A percentile compares a stretch with the other conserved stretches of the same genome.
phyloP scores from a whole-genome alignment of 2,888 invertebrate species.

The Deladenus siricidicola region DNA sequence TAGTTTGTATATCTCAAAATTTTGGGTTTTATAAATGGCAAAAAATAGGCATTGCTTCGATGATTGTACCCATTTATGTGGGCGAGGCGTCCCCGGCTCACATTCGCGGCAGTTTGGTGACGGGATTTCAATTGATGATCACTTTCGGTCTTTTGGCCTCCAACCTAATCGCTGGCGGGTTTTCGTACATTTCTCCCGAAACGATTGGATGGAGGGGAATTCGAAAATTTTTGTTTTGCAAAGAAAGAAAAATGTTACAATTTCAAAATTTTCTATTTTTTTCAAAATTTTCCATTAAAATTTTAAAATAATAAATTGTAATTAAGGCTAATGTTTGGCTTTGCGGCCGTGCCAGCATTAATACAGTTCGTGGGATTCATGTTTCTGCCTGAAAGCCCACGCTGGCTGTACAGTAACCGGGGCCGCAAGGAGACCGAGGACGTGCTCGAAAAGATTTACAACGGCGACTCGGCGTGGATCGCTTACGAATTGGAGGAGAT shows the following conservation, averaged over 20 bases:
- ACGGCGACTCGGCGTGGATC: conserved; percentile 38
- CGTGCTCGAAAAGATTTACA: conserved; percentile 32
- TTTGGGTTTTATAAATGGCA: too few relatives aligned
- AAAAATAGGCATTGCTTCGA: conserved; percentile 51
- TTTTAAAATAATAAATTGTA: background rate
- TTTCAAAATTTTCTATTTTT: background rate
- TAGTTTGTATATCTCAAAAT: too few relatives aligned
- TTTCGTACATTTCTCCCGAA: conserved; percentile 55
- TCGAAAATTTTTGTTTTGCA: background rate
- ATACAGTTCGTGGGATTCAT: conserved; percentile 59
- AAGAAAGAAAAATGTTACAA: too few relatives aligned
- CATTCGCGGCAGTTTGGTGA: conserved; percentile 58
- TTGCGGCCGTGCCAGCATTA: conserved; percentile 58
- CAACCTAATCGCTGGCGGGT: conserved; percentile 57
- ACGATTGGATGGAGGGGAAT: conserved; percentile 44
- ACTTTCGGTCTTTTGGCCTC: conserved; percentile 59
- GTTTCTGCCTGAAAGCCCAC: conserved; percentile 60
- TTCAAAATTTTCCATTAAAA: background rate
- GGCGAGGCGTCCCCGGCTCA: conserved; percentile 59
- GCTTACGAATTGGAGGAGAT: conserved; percentile 32
- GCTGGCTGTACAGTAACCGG: conserved; percentile 48
- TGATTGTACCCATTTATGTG: conserved; percentile 61
- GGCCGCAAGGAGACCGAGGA: conserved; percentile 7
- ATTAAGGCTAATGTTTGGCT: conserved; percentile 57
- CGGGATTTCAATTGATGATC: conserved; percentile 58